phyloP scores from a whole-genome alignment of 2,113 vertebrate genomes.

The Rhadina sibilatrix region DNA sequence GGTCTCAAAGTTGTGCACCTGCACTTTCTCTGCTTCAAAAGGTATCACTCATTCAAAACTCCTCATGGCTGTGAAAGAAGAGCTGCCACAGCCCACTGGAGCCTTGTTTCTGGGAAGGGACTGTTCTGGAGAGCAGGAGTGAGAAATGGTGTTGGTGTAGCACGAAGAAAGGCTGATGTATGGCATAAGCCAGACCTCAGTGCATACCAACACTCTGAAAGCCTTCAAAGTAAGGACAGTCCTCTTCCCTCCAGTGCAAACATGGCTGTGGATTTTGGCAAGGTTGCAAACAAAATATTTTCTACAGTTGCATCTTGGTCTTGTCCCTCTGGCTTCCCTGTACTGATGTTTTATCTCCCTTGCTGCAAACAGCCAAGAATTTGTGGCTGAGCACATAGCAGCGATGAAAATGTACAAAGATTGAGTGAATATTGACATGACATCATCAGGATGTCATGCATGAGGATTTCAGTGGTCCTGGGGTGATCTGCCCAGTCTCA shows the following conservation, averaged over 20 bases:
- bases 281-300: slow-evolving; percentile 1
- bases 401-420: background rate
- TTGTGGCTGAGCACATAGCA: background rate
- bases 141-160: background rate
- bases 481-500: background rate
- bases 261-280: background rate
- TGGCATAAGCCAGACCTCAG: background rate
- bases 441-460: background rate
- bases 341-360: background rate
- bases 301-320: background rate
- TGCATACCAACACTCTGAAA: background rate
- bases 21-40: background rate
- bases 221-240: background rate
- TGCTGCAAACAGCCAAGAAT: background rate
- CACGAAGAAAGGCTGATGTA: background rate
- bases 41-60: background rate
- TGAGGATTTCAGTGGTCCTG: background rate
- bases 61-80: background rate
- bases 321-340: background rate
- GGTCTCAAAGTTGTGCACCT: background rate
- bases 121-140: background rate
- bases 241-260: background rate
- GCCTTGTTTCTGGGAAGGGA: background rate
- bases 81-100: background rate
- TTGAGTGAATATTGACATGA: background rate